Evolutionary conservation across 2,113 vertebrate species (phyloP), one percentile per base, ranked within the genome.

Genomic region (Sprattus sprattus): DNA sequence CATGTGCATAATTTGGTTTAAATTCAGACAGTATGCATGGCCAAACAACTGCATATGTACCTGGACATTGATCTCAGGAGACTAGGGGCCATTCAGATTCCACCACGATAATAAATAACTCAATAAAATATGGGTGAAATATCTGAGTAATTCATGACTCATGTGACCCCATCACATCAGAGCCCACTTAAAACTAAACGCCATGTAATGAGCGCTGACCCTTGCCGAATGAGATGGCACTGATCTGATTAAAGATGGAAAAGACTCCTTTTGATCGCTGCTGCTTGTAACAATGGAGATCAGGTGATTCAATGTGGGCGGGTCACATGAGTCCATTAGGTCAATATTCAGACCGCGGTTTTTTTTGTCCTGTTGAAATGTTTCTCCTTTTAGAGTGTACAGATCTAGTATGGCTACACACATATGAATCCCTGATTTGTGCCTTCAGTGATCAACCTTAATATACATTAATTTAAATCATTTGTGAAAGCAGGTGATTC

Each of bases 131-230:
- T 60, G 18, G 5, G 18, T 54, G 52, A 54, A 54, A 22, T 60
- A 60, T 22, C 18, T 39, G 39, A 39, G 39, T 39, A 39, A 39
- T 39, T 39, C 39, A 39, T 39, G 39, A 39, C 39, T 39, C 2
- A n/a, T n/a, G n/a, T n/a, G n/a, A 1, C 39, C 39, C 87, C 91
- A 94, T 94, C 94, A 92, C 90, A 94, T 94, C 93, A 93, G 89
- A 93, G 91, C 90, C 93, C 93, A 95, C 94, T 95, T 94, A 95
- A 94, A 95, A 93, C 91, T 88, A 93, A 94, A 95, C 95, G 93
- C 92, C 89, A 91, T 83, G 83, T 90, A 91, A 93, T 93, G 92
- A 93, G 93, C 82, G 52, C 87, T 94, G 93, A 95, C 94, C 93
- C 93, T 89, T 67, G 46, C 86, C 81, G 91, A 94, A 95, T 93